Evolutionary conservation across 2,888 invertebrate genomes (phyloP).

Genomic region (Philereme transversata): DNA sequence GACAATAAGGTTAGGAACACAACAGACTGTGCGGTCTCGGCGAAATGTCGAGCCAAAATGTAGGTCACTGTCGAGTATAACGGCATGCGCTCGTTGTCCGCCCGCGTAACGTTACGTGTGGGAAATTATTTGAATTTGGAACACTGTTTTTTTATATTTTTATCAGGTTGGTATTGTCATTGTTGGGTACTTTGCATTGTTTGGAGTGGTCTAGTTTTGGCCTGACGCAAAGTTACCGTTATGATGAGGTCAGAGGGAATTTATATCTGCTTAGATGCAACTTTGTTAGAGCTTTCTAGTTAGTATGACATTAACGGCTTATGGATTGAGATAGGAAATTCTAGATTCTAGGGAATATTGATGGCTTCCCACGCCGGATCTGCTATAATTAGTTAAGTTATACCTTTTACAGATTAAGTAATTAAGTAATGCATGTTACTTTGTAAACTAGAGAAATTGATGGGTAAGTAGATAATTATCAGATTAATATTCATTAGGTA

Average conservation of each 20-base stretch:
- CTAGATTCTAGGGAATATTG: not conserved
- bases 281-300: slow-evolving; percentile 3
- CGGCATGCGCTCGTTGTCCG: slow-evolving; percentile 79
- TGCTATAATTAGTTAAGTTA: not conserved
- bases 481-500: too few relatives aligned
- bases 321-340: not conserved
- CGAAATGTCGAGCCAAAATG: slow-evolving; percentile 68
- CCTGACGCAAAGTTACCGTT: slow-evolving; percentile 48
- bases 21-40: slow-evolving; percentile 59
- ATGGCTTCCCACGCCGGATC: not conserved
- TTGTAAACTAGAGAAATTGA: too few relatives aligned
- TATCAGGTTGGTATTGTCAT: slow-evolving; percentile 58
- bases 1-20: slow-evolving; percentile 70
- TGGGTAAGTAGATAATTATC: too few relatives aligned
- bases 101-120: slow-evolving; percentile 84
- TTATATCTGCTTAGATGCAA: slow-evolving; percentile 12
- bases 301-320: not conserved
- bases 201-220: slow-evolving; percentile 71
- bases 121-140: slow-evolving; percentile 84
- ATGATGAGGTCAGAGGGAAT: slow-evolving; percentile 37
- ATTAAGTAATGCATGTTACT: not conserved
- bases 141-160: slow-evolving; percentile 70
- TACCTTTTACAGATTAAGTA: not conserved
- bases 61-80: slow-evolving; percentile 83
- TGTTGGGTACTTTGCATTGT: slow-evolving; percentile 59